Evolutionary conservation across 2,797 vertebrate genomes (phyloP).

Genomic region (Esox masquinongy): DNA sequence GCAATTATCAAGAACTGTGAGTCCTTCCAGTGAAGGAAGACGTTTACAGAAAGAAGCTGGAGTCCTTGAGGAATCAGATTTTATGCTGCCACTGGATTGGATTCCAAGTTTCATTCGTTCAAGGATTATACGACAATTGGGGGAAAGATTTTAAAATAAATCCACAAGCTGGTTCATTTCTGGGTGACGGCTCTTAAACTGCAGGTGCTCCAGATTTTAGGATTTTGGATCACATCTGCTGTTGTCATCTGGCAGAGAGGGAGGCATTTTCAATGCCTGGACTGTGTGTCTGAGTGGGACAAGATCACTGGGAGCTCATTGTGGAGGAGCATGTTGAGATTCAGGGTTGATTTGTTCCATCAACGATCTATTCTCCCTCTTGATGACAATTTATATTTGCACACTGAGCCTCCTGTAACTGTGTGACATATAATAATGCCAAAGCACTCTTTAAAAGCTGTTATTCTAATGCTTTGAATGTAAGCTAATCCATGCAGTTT

Average conservation of each 20-base stretch:
- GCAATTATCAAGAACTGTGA: background rate
- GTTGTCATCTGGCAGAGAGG: conserved; percentile 58
- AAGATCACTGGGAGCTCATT: conserved; percentile 42
- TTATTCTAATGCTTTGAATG: conserved; percentile 27
- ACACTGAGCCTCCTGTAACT: conserved; percentile 28
- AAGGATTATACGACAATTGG: conserved; percentile 52
- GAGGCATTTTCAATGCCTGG: conserved; percentile 27
- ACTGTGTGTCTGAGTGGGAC: conserved; percentile 32
- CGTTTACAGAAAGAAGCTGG: conserved; percentile 36
- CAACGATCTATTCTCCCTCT: conserved; percentile 45
- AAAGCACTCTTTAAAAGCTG: conserved; percentile 35
- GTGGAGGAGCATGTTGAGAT: conserved; percentile 46
- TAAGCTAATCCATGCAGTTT: conserved; percentile 2
- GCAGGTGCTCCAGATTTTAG: conserved; percentile 42
- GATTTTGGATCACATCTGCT: conserved; percentile 53
- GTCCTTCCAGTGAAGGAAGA: conserved; percentile 36
- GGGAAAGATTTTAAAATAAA: conserved; percentile 48
- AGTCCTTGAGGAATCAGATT: conserved; percentile 41
- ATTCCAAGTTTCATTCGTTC: conserved; percentile 45
- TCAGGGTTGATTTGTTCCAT: conserved; percentile 54
- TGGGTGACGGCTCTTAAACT: conserved; percentile 58
- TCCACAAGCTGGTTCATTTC: conserved; percentile 54
- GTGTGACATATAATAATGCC: conserved; percentile 42
- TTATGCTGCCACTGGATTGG: conserved; percentile 22
- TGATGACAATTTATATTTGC: conserved; percentile 32